Percentiles rank a stretch among this genome's conserved stretches.
These are phyloP conservation scores for Limnothrissa miodon DNA, from an alignment of 2,113 vertebrate species.

Conservation along the genomic window DNA sequence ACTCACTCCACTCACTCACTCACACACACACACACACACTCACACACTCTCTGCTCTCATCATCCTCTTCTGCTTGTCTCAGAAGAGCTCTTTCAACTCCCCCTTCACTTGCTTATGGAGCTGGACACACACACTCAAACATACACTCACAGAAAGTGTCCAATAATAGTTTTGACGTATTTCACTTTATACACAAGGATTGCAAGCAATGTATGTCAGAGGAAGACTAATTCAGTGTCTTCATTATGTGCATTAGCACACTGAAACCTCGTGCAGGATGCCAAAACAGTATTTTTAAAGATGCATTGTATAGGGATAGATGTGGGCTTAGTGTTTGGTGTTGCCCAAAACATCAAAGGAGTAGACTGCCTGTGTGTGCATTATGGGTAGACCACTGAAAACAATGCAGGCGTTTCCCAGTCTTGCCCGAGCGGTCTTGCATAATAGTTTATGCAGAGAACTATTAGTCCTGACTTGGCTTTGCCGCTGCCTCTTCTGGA, in stretches of 20 bases:
- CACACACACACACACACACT: constrained; percentile 22
- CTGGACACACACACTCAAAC: constrained; percentile 17
- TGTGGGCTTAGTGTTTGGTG: too few species aligned
- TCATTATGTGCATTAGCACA: neutral
- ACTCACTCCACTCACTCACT: constrained; percentile 9
- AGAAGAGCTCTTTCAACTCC: constrained; percentile 55
- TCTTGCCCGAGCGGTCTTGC: neutral
- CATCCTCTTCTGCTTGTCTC: constrained; percentile 29
- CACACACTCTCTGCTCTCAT: constrained; percentile 20
- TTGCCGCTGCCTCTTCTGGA: constrained; percentile 4
- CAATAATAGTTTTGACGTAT: neutral
- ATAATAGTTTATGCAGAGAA: constrained; percentile 10
- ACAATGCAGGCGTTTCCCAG: constrained; percentile 45
- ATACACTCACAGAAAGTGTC: constrained; percentile 11
- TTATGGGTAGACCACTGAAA: neutral
- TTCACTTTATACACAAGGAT: neutral
- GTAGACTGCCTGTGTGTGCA: neutral
- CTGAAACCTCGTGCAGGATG: neutral
- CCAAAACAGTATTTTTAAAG: neutral
- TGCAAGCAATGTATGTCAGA: neutral
- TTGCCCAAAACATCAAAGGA: neutral
- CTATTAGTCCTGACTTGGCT: constrained; percentile 4
- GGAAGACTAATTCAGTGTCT: neutral
- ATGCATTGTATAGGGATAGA: too few species aligned
- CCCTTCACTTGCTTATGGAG: constrained; percentile 39